Percentiles rank a stretch among this genome's conserved stretches.
Evolutionary conservation across 1,140 invertebrate genomes (phyloP).

Genomic region (Brachionus koreanus): DNA sequence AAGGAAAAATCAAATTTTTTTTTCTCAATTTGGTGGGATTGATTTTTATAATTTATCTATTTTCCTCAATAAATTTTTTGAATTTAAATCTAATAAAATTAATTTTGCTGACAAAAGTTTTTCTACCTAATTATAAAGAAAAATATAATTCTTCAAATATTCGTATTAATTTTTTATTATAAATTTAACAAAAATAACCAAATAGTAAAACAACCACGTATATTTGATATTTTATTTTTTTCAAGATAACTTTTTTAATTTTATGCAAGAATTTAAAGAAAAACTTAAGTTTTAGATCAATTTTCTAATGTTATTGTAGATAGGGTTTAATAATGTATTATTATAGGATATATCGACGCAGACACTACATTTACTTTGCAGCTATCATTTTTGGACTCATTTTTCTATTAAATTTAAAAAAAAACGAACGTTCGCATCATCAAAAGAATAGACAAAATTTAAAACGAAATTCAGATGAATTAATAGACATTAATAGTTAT

Average conservation of each 20-base stretch:
- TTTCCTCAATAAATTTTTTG: neutral
- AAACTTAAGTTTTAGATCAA: neutral
- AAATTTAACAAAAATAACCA: neutral
- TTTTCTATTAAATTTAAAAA: neutral
- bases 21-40: no score
- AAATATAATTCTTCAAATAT: neutral
- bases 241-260: slow-evolving; percentile 12
- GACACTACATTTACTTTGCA: slow-evolving; percentile 16
- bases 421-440: neutral
- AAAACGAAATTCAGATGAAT: neutral
- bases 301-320: neutral
- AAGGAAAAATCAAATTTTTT: no score
- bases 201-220: neutral
- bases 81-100: neutral
- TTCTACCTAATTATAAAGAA: neutral
- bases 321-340: neutral
- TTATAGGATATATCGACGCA: neutral
- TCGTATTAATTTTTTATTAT: neutral
- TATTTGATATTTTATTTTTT: neutral
- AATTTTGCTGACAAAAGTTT: neutral
- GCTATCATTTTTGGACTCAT: neutral
- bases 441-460: slow-evolving; percentile 2
- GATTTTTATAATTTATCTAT: neutral
- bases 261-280: slow-evolving; percentile 27
- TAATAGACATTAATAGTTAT: neutral